Percentiles rank a stretch among this genome's conserved stretches.
Conservation (phyloP, 2,888 invertebrate genomes). For the Drosophila nr. perissopoda region DNA sequence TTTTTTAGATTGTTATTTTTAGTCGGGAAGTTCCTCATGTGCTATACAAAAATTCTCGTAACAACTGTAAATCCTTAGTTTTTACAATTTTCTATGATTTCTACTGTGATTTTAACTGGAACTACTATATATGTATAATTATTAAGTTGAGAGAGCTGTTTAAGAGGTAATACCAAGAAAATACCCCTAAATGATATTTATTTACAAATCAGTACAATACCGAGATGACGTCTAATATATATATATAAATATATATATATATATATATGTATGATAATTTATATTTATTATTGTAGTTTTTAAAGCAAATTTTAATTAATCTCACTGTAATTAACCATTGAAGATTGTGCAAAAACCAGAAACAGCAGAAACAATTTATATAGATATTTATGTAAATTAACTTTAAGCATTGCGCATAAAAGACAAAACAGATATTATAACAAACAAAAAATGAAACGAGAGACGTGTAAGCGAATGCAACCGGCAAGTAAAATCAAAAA, state of each 20-base stretch:
- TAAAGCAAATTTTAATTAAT: conserved; percentile 68
- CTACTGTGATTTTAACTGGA: conserved; percentile 71
- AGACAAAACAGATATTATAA: conserved; percentile 31
- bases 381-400: conserved; percentile 46
- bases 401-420: conserved; percentile 62
- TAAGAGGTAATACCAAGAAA: conserved; percentile 54
- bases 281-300: conserved; percentile 74
- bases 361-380: conserved; percentile 35
- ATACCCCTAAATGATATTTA: conserved; percentile 66
- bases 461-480: conserved; percentile 26
- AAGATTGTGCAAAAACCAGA: conserved; percentile 30
- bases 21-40: conserved; percentile 67
- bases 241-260: conserved; percentile 23
- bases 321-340: conserved; percentile 78
- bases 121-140: conserved; percentile 55
- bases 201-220: conserved; percentile 73
- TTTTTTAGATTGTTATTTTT: conserved; percentile 45
- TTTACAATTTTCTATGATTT: conserved; percentile 67
- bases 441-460: neutral
- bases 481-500: conserved; percentile 67
- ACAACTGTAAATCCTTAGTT: conserved; percentile 51
- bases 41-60: conserved; percentile 30
- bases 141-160: conserved; percentile 63
- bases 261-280: conserved; percentile 45
- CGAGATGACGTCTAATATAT: conserved; percentile 60